A percentile compares a stretch with the other conserved stretches of the same genome.
Evolutionary conservation across 2,113 vertebrate species (phyloP).

Genomic region (Scomber colias): DNA sequence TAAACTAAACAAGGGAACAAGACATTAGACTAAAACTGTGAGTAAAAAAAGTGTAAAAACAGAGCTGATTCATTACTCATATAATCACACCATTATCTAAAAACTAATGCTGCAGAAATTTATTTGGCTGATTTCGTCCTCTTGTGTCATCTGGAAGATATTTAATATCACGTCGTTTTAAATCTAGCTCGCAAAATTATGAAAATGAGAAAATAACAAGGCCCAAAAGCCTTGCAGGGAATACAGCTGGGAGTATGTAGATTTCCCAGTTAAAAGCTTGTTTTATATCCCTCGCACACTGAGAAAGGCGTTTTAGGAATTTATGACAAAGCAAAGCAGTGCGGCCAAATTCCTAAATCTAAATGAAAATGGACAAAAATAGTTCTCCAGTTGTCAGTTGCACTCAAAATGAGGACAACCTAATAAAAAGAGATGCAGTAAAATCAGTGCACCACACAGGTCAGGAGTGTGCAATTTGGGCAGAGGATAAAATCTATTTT

Average conservation of each 20-base stretch:
- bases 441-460: slow-evolving; percentile 26
- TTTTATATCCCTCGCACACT: slow-evolving; percentile 27
- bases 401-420: slow-evolving; percentile 4
- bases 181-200: slow-evolving; percentile 44
- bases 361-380: slow-evolving; percentile 13
- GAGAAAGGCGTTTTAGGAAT: neutral
- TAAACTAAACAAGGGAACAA: slow-evolving; percentile 21
- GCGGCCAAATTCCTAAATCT: neutral
- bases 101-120: slow-evolving; percentile 51
- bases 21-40: neutral
- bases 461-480: slow-evolving; percentile 26
- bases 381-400: neutral
- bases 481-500: slow-evolving; percentile 41
- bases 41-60: slow-evolving; percentile 38
- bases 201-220: slow-evolving; percentile 66
- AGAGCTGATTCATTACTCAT: slow-evolving; percentile 50
- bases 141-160: slow-evolving; percentile 73
- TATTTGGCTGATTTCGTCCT: slow-evolving; percentile 46
- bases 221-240: slow-evolving; percentile 39
- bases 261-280: slow-evolving; percentile 35
- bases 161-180: slow-evolving; percentile 65
- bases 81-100: slow-evolving; percentile 47
- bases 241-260: slow-evolving; percentile 42
- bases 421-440: slow-evolving; percentile 1
- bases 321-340: slow-evolving; percentile 20